These are phyloP conservation scores for Dasypolia templi DNA, from an alignment of 2,888 invertebrate genomes.

Conservation along the genomic window DNA sequence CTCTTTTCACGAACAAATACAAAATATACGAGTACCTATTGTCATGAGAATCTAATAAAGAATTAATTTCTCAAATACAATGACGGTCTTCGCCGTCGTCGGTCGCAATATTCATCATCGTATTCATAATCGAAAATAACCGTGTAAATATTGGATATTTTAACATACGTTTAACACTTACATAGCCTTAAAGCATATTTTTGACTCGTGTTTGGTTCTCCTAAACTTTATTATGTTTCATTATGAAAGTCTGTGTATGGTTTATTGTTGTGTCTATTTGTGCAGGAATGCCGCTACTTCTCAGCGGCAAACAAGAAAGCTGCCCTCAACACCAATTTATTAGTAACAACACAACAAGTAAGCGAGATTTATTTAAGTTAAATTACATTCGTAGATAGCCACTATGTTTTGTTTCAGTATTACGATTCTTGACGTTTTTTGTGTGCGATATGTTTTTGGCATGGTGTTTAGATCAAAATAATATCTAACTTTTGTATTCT, in stretches of 20 bases:
- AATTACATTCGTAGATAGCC: constrained; percentile 48
- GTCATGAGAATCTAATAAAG: constrained; percentile 8
- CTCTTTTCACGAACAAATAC: not conserved
- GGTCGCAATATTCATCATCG: constrained; percentile 29
- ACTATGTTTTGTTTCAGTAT: constrained; percentile 49
- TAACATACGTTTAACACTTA: no score
- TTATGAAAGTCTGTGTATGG: constrained; percentile 35
- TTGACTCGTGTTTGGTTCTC: not conserved
- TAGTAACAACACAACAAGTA: constrained; percentile 57
- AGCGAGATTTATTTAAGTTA: constrained; percentile 61
- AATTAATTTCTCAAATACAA: constrained; percentile 30
- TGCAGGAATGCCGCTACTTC: constrained; percentile 44
- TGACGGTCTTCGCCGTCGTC: not conserved
- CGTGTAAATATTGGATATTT: not conserved
- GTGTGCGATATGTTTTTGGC: constrained; percentile 15
- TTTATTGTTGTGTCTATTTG: constrained; percentile 51
- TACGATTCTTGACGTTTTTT: constrained; percentile 18
- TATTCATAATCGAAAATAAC: no score
- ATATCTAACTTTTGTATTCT: not conserved
- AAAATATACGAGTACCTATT: constrained; percentile 4
- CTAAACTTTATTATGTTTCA: constrained; percentile 22
- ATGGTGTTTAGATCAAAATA: not conserved
- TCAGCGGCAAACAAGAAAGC: constrained; percentile 56
- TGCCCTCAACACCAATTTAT: constrained; percentile 61
- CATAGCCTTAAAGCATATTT: not conserved